Evolutionary conservation across 2,797 vertebrate genomes (phyloP).

Genomic region (Crotalus adamanteus): DNA sequence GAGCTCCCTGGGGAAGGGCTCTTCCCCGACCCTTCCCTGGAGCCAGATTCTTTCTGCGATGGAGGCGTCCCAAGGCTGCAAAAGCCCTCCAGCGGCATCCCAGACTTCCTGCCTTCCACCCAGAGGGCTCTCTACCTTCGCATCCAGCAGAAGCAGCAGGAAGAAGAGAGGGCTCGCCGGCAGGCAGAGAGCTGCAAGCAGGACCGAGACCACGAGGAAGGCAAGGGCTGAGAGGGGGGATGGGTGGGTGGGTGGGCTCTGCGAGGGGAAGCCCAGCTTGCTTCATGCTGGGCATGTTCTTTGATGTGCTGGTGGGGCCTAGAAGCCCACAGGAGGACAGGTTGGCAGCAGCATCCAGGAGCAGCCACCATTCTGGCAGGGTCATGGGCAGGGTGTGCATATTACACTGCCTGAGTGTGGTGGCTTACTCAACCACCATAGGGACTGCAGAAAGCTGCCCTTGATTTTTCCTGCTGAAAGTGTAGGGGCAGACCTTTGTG

Average conservation of each 20-base stretch:
- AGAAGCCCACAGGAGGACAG: background rate
- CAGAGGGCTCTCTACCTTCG: constrained; percentile 91
- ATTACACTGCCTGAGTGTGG: background rate
- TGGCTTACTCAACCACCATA: background rate
- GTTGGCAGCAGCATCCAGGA: background rate
- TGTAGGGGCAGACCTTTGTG: background rate
- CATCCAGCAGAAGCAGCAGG: constrained; percentile 95
- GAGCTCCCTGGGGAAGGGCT: constrained; percentile 67
- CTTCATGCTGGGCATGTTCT: background rate
- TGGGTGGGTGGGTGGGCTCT: background rate
- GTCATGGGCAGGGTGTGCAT: background rate
- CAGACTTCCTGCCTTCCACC: constrained; percentile 90
- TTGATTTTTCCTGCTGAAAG: background rate
- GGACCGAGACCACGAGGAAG: constrained; percentile 80
- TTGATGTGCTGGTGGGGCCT: background rate
- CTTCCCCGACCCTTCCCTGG: constrained; percentile 72
- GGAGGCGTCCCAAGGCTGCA: constrained; percentile 63
- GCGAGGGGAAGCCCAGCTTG: background rate
- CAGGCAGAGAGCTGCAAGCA: constrained; percentile 80
- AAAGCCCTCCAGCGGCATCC: constrained; percentile 76
- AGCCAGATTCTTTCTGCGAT: constrained; percentile 64
- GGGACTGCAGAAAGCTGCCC: background rate
- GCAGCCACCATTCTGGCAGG: no score
- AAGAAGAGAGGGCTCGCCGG: constrained; percentile 87
- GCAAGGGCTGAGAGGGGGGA: constrained; percentile 57